A percentile compares a stretch with the other conserved stretches of the same genome.
Evolutionary conservation across 2,113 vertebrate genomes (phyloP).

Genomic region (Trinectes maculatus): DNA sequence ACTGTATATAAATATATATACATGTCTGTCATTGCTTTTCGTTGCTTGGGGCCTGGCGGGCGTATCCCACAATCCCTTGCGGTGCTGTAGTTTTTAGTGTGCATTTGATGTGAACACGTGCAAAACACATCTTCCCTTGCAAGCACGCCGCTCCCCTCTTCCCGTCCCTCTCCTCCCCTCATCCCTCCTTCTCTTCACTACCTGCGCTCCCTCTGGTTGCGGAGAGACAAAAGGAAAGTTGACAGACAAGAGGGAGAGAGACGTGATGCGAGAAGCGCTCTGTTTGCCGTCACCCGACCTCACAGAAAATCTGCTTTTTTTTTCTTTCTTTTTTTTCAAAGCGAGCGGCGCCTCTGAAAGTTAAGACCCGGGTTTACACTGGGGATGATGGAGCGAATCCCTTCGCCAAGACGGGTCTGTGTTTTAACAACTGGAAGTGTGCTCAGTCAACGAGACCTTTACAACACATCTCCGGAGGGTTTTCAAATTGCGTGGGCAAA

Average conservation of each 20-base stretch:
- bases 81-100: constrained; percentile 36
- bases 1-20: neutral
- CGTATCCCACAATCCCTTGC: constrained; percentile 48
- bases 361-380: constrained; percentile 48
- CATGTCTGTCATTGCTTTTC: constrained; percentile 32
- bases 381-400: constrained; percentile 65
- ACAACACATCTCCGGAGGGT: constrained; percentile 47
- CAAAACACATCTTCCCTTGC: constrained; percentile 67
- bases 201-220: constrained; percentile 34
- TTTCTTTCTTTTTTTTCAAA: constrained; percentile 30
- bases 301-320: constrained; percentile 31
- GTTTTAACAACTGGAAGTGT: constrained; percentile 78
- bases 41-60: constrained; percentile 32
- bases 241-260: constrained; percentile 49
- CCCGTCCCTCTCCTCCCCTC: constrained; percentile 2
- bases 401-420: constrained; percentile 56
- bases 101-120: constrained; percentile 68
- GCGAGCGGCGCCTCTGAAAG: constrained; percentile 47
- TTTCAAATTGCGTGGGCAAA: constrained; percentile 49
- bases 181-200: constrained; percentile 29
- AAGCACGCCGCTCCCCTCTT: constrained; percentile 3
- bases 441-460: constrained; percentile 69
- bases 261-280: constrained; percentile 60
- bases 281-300: constrained; percentile 45
- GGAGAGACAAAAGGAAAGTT: constrained; percentile 50